These are phyloP conservation scores for Troglohyphantes excavatus DNA, from an alignment of 2,888 invertebrate species.

Conservation along the genomic window DNA sequence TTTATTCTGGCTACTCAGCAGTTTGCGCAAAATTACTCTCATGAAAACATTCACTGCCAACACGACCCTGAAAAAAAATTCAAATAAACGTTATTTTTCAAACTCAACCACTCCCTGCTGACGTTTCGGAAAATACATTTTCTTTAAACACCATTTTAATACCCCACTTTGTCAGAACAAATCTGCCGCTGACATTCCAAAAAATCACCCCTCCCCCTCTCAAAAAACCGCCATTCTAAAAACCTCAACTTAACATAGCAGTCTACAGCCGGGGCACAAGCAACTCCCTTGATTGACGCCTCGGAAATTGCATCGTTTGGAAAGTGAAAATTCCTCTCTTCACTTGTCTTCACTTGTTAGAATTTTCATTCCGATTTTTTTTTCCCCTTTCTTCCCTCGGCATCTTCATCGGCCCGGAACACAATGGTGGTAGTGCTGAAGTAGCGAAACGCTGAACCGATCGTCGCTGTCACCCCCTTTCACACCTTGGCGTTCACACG, in stretches of 20 bases:
- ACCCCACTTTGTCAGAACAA: constrained; percentile 17
- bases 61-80: not conserved
- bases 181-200: constrained; percentile 15
- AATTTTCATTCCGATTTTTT: not conserved
- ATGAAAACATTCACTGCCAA: not conserved
- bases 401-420: constrained; percentile 67
- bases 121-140: not conserved
- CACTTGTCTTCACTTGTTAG: not conserved
- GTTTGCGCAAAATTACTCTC: not conserved
- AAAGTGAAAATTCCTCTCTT: constrained; percentile 30
- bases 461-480: not conserved
- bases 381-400: constrained; percentile 23
- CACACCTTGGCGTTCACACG: constrained; percentile 28
- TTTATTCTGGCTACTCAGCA: not conserved
- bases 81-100: not conserved
- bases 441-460: constrained; percentile 24
- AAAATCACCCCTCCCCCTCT: too few species aligned
- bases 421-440: constrained; percentile 60
- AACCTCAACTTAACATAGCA: not conserved
- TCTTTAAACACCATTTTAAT: constrained; percentile 4
- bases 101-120: not conserved
- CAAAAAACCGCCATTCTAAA: not conserved
- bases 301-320: constrained; percentile 67
- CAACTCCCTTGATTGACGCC: constrained; percentile 55
- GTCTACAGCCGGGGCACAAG: not conserved